Evolutionary conservation across 2,888 invertebrate species (phyloP).

Genomic region (Maniola hyperantus): DNA sequence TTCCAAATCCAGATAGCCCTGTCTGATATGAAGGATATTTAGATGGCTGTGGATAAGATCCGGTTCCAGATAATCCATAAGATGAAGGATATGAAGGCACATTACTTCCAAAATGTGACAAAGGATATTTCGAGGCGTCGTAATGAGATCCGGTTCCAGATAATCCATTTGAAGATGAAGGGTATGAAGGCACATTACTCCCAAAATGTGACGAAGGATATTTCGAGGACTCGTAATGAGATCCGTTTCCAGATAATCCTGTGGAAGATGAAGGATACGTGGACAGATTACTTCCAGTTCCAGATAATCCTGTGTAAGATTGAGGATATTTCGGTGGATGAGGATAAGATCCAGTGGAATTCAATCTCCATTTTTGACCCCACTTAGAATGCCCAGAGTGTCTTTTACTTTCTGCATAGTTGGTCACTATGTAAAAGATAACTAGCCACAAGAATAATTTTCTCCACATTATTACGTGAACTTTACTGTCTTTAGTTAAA

Average conservation of each 20-base stretch:
- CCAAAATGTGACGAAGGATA: not conserved
- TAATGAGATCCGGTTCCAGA: not conserved
- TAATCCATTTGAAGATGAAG: constrained; percentile 1
- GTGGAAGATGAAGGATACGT: not conserved
- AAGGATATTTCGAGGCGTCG: not conserved
- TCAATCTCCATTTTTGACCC: constrained; percentile 6
- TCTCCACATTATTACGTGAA: not conserved
- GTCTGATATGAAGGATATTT: not conserved
- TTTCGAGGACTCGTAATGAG: not conserved
- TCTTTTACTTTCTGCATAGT: not conserved
- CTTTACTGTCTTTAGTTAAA: not conserved
- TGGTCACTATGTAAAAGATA: not conserved
- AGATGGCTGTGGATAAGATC: not conserved
- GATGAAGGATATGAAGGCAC: constrained; percentile 1
- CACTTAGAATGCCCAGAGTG: not conserved
- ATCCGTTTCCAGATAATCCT: not conserved
- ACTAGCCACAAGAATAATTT: not conserved
- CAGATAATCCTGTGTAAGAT: not conserved
- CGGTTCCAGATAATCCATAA: not conserved
- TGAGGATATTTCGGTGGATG: not conserved
- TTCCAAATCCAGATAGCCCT: not conserved
- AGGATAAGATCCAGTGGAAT: not conserved
- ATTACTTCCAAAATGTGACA: not conserved
- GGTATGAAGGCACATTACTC: not conserved
- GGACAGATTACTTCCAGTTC: not conserved